A percentile compares a stretch with the other conserved stretches of the same genome.
These are phyloP conservation scores for Euplagia quadripunctaria DNA, from an alignment of 2,888 invertebrate species.

Conservation along the genomic window DNA sequence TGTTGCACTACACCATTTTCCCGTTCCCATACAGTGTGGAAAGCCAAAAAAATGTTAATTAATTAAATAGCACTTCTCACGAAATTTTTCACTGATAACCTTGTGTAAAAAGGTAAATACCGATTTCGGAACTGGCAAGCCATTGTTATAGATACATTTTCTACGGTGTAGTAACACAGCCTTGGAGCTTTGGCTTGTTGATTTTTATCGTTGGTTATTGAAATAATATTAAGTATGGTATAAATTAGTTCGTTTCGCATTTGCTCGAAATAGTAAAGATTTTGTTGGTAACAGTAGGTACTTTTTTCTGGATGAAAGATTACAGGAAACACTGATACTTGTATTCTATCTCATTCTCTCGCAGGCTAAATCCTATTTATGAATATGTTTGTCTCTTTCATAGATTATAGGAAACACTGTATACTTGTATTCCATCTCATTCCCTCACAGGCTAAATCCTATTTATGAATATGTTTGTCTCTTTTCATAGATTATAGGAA, in stretches of 20 bases:
- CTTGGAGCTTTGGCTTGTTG: constrained; percentile 22
- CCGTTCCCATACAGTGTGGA: constrained; percentile 22
- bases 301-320: no score
- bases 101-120: constrained; percentile 38
- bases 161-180: constrained; percentile 33
- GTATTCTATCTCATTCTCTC: no score
- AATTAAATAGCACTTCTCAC: constrained; percentile 33
- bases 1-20: background rate
- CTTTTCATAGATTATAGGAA: no score
- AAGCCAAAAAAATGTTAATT: constrained; percentile 22
- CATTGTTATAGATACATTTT: constrained; percentile 48
- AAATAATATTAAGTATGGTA: constrained; percentile 13
- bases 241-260: background rate
- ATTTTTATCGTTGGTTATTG: constrained; percentile 17
- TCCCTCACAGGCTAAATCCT: no score
- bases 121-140: constrained; percentile 43
- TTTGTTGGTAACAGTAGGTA: background rate
- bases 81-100: constrained; percentile 42
- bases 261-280: background rate
- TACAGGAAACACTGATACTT: no score
- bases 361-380: no score
- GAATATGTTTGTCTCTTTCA: no score
- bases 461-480: no score
- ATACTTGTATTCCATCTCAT: no score
- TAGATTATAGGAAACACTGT: no score